A percentile compares a stretch with the other conserved stretches of the same genome.
These are phyloP conservation scores for Typhlichthys eigenmanni DNA, from an alignment of 2,797 vertebrate species.

Conservation along the genomic window DNA sequence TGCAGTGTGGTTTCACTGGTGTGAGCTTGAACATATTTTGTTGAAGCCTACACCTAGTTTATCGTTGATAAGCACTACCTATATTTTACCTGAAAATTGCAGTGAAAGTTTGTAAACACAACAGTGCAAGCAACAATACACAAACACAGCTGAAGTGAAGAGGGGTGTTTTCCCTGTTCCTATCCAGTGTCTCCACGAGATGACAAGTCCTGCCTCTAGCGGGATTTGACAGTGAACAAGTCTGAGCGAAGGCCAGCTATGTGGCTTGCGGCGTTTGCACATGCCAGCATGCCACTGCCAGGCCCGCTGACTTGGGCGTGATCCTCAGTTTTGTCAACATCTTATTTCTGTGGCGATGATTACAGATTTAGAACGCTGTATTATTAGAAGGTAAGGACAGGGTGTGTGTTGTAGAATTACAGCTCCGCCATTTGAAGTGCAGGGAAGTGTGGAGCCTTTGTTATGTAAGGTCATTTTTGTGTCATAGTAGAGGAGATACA, in stretches of 20 bases:
- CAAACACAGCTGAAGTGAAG: constrained; percentile 12
- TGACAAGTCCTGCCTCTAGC: constrained; percentile 58
- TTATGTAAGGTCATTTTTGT: constrained; percentile 2
- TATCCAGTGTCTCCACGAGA: constrained; percentile 25
- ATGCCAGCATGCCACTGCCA: constrained; percentile 57
- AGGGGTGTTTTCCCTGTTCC: constrained; percentile 32
- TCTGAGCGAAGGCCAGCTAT: constrained; percentile 74
- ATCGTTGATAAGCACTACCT: too few species aligned
- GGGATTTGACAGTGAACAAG: constrained; percentile 60
- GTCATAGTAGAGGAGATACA: too few species aligned
- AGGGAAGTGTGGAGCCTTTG: constrained; percentile 1
- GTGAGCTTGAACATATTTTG: too few species aligned
- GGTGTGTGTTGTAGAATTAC: constrained; percentile 33
- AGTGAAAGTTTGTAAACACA: not conserved
- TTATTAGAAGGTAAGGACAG: constrained; percentile 2
- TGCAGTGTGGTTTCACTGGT: too few species aligned
- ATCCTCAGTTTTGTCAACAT: constrained; percentile 65
- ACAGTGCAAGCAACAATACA: not conserved
- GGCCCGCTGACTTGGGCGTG: constrained; percentile 54
- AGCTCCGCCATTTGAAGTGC: constrained; percentile 4
- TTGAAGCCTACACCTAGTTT: too few species aligned
- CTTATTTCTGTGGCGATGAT: constrained; percentile 41
- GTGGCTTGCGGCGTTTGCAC: constrained; percentile 70
- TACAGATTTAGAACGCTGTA: constrained; percentile 28
- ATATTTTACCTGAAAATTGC: too few species aligned